A percentile compares a stretch with the other conserved stretches of the same genome.
These are phyloP conservation scores for Cryptomyrus ogoouensis DNA, from an alignment of 2,113 vertebrate species.

Conservation along the genomic window DNA sequence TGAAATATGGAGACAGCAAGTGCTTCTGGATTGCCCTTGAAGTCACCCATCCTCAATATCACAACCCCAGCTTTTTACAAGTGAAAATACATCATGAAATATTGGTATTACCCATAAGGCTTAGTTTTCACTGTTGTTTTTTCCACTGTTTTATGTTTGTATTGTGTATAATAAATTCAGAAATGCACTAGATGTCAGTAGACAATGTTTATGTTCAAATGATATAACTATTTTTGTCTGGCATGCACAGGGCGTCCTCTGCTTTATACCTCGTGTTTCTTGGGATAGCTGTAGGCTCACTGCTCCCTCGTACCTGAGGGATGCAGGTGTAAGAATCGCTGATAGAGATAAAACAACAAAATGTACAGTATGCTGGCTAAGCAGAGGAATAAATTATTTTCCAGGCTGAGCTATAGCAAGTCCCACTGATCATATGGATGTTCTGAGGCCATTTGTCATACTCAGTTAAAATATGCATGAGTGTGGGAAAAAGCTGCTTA, in stretches of 20 bases:
- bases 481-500: background rate
- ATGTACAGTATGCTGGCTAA: background rate
- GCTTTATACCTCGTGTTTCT: background rate
- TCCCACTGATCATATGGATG: background rate
- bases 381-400: background rate
- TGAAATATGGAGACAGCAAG: background rate
- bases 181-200: background rate
- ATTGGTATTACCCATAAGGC: background rate
- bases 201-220: background rate
- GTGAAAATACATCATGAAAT: background rate
- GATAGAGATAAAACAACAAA: background rate
- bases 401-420: background rate
- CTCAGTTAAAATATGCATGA: background rate
- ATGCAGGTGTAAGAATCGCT: background rate
- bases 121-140: background rate
- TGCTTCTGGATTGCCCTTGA: background rate
- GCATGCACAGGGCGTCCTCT: background rate
- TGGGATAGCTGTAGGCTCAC: background rate
- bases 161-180: background rate
- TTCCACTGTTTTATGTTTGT: background rate
- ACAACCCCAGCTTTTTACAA: background rate
- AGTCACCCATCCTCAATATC: background rate
- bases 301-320: background rate
- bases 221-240: background rate
- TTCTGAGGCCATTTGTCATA: background rate